Evolutionary conservation across 1,140 invertebrate genomes (phyloP), one percentile per base, ranked within the genome.

Genomic region (Oreohelix idahoensis): DNA sequence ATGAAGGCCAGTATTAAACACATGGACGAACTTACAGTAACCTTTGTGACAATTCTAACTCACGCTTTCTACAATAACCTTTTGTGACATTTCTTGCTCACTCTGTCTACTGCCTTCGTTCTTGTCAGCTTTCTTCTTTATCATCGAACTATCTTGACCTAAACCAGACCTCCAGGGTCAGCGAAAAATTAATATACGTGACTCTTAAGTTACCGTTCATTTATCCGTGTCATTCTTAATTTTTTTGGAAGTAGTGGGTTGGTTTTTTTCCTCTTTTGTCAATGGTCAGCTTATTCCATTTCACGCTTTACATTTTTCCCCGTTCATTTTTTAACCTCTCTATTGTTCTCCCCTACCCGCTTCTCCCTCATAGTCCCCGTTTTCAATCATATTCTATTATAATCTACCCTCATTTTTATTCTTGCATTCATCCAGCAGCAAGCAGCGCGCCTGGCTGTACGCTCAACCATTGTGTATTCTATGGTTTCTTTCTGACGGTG

Each of bases 251-350:
- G 63, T 8, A n/a, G n/a, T 29, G 29, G 63, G 63, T 66, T 17
- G 1, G 63, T 1, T 66, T n/a, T 66, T 66, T 66, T 66, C 20
- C 32, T 32, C 29, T 17, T n/a, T 32, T 8, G n/a, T 66, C 63
- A 66, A 66, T 35, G 20, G 29, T 17, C 29, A 32, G 63, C 11
- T 2, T 29, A 66, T 66, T 66, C n/a, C 32, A 10, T 66, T 66
- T 66, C 63, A 5, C 17, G 32, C 29, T 66, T 66, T 66, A 66
- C 17, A 15, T 32, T 66, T 58, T 66, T 66, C 29, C 32, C 5
- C n/a, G n/a, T 66, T n/a, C 63, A 29, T 66, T 66, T 66, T 66
- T 66, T 66, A 66, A 32, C 63, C 29, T 66, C 29, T 66, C 63
- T 32, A 35, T 66, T 66, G 32, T 66, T 66, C 8, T 66, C 63